These are phyloP conservation scores for Salmo trutta DNA, from an alignment of 2,797 vertebrate species.

Conservation along the genomic window DNA sequence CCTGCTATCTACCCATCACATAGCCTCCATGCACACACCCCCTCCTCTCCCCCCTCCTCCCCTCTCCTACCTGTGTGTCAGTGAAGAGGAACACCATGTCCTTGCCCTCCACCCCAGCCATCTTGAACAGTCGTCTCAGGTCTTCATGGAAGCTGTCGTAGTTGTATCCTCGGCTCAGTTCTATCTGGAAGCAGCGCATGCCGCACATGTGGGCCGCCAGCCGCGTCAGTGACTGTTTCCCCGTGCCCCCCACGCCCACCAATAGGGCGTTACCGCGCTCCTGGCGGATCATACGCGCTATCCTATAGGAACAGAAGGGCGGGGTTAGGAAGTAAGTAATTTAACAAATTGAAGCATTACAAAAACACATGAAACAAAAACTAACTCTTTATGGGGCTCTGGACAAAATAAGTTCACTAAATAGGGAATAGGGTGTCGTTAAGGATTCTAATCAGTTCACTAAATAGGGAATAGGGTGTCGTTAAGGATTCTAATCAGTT, in stretches of 20 bases:
- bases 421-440: too few species aligned
- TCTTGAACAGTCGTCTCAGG: constrained; percentile 83
- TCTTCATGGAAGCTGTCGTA: constrained; percentile 90
- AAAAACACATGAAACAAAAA: too few species aligned
- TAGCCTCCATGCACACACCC: background rate
- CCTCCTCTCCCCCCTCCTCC: background rate
- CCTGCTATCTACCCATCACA: too few species aligned
- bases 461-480: too few species aligned
- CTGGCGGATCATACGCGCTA: constrained; percentile 87
- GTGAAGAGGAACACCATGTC: constrained; percentile 91
- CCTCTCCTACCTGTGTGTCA: constrained; percentile 80
- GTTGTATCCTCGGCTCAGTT: constrained; percentile 85
- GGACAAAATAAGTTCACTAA: too few species aligned
- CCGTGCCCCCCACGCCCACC: constrained; percentile 88
- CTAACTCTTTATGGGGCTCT: too few species aligned
- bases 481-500: too few species aligned
- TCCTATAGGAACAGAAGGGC: constrained; percentile 62
- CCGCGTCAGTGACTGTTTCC: constrained; percentile 87
- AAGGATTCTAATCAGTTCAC: too few species aligned
- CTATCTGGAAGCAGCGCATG: constrained; percentile 85
- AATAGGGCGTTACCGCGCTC: constrained; percentile 89
- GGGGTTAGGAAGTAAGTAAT: background rate
- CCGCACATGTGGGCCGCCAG: constrained; percentile 85
- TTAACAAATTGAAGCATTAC: too few species aligned
- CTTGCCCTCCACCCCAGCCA: constrained; percentile 84